Conservation (phyloP, 2,113 vertebrate species). For the Gallinago paraguaiae region DNA sequence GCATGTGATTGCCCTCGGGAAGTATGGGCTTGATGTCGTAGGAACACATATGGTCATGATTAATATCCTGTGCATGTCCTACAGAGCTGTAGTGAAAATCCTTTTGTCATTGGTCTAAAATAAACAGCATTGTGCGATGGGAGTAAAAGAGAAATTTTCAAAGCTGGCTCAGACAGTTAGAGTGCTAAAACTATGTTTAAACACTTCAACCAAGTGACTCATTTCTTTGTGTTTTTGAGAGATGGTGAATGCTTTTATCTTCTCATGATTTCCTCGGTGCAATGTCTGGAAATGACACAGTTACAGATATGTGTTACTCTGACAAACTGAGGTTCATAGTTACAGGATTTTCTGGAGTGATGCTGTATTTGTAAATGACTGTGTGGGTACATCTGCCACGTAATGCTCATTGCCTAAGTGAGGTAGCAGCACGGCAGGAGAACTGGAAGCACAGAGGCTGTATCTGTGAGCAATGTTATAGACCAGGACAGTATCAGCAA, state of each 20-base stretch:
- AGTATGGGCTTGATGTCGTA: neutral
- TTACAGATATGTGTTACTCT: neutral
- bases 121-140: neutral
- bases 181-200: neutral
- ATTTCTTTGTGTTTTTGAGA: constrained; percentile 13
- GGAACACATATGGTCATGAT: neutral
- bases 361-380: constrained; percentile 18
- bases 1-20: neutral
- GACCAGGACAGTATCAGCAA: constrained; percentile 5
- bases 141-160: neutral
- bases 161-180: neutral
- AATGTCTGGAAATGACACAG: neutral
- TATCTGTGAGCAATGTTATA: neutral
- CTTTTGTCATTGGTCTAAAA: neutral
- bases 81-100: neutral
- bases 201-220: neutral
- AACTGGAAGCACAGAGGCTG: neutral
- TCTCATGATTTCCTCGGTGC: neutral
- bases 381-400: neutral
- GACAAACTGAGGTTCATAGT: neutral
- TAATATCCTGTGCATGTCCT: neutral
- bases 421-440: constrained; percentile 11
- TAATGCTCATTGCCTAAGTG: neutral
- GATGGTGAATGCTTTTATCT: neutral
- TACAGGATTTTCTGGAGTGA: constrained; percentile 15